A percentile compares a stretch with the other conserved stretches of the same genome.
phyloP scores from a whole-genome alignment of 2,888 invertebrate species.

The Acrobasis suavella region DNA sequence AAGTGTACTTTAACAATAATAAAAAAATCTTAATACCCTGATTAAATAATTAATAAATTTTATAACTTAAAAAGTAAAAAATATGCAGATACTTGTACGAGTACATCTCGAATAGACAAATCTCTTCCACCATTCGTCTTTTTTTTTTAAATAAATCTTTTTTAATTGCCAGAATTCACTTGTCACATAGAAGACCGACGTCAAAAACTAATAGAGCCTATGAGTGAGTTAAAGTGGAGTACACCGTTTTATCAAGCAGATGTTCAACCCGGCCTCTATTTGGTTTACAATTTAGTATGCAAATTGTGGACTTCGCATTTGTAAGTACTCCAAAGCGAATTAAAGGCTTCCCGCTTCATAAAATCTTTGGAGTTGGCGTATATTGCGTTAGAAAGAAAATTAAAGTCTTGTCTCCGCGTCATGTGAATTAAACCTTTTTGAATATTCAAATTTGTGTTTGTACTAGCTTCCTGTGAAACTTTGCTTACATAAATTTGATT shows the following conservation, averaged over 20 bases:
- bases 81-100: too few relatives aligned
- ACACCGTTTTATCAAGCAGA: constrained; percentile 53
- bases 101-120: too few relatives aligned
- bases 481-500: constrained; percentile 6
- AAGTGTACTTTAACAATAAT: too few relatives aligned
- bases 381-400: constrained; percentile 55
- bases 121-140: too few relatives aligned
- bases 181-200: too few relatives aligned
- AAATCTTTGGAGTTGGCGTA: constrained; percentile 49
- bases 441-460: constrained; percentile 55
- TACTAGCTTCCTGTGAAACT: constrained; percentile 6
- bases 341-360: constrained; percentile 56
- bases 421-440: constrained; percentile 50
- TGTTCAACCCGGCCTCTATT: constrained; percentile 54
- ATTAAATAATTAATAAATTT: too few relatives aligned
- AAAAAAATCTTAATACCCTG: too few relatives aligned
- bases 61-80: too few relatives aligned
- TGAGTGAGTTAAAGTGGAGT: neutral
- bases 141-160: too few relatives aligned
- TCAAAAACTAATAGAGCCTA: too few relatives aligned
- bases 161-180: too few relatives aligned
- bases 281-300: constrained; percentile 70
- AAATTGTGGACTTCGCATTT: constrained; percentile 63
- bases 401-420: constrained; percentile 38
- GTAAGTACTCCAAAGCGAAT: constrained; percentile 58